These are phyloP conservation scores for Aulostomus chinensis DNA, from an alignment of 2,797 vertebrate genomes.

Conservation along the genomic window DNA sequence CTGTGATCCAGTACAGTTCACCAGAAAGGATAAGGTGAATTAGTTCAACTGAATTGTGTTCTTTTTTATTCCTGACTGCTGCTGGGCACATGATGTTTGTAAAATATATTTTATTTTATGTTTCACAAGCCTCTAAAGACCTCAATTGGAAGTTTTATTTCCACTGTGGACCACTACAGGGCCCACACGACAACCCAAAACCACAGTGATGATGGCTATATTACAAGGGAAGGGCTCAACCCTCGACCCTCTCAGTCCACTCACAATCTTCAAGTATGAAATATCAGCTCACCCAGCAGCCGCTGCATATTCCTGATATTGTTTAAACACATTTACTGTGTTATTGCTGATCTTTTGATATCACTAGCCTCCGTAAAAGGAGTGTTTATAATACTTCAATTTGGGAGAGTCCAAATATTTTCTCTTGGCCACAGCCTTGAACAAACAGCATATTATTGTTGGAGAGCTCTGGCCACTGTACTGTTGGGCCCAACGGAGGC, in stretches of 20 bases:
- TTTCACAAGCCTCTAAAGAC: slow-evolving; percentile 18
- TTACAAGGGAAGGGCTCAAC: slow-evolving; percentile 10
- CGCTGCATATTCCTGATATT: slow-evolving; percentile 49
- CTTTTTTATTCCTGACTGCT: slow-evolving; percentile 35
- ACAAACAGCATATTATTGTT: slow-evolving; percentile 81
- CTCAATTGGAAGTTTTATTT: slow-evolving; percentile 49
- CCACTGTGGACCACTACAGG: slow-evolving; percentile 23
- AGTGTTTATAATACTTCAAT: slow-evolving; percentile 81
- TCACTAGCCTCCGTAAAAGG: slow-evolving; percentile 67
- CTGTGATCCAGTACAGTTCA: slow-evolving; percentile 45
- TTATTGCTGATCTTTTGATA: slow-evolving; percentile 75
- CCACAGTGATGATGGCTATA: slow-evolving; percentile 42
- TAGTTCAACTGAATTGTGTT: slow-evolving; percentile 21
- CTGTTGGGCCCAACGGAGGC: slow-evolving; percentile 44
- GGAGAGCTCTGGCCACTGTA: slow-evolving; percentile 61
- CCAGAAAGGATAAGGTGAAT: slow-evolving; percentile 27
- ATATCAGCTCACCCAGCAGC: slow-evolving; percentile 44
- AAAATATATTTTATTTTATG: slow-evolving; percentile 32
- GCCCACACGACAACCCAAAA: slow-evolving; percentile 27
- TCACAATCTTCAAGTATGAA: slow-evolving; percentile 47
- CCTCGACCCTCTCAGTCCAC: slow-evolving; percentile 26
- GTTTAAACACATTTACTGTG: slow-evolving; percentile 66
- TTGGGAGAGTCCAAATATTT: slow-evolving; percentile 83
- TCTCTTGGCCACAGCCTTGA: slow-evolving; percentile 73
- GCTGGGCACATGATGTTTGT: slow-evolving; percentile 31